These are phyloP conservation scores for Polylopha cassiicola DNA, from an alignment of 2,888 invertebrate species.

Conservation along the genomic window DNA sequence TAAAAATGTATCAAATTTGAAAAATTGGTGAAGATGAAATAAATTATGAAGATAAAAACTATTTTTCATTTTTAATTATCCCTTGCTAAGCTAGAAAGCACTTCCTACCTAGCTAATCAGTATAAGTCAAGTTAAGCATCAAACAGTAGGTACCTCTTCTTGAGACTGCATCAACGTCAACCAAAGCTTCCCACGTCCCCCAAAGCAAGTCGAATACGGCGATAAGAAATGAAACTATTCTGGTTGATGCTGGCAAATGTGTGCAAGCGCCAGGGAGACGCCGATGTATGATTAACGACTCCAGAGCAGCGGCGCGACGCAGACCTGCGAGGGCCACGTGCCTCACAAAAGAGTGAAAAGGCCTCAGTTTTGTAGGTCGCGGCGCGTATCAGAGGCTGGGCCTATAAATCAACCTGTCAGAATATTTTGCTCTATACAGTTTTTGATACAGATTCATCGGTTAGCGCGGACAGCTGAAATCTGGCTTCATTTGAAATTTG, in stretches of 20 bases:
- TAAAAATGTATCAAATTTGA: slow-evolving; percentile 73
- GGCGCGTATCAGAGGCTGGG: slow-evolving; percentile 61
- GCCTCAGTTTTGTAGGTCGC: slow-evolving; percentile 74
- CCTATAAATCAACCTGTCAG: slow-evolving; percentile 69
- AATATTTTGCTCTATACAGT: slow-evolving; percentile 58
- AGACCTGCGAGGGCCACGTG: slow-evolving; percentile 71
- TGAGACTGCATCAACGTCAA: no score
- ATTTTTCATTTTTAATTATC: no score
- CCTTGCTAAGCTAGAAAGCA: no score
- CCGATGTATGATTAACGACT: slow-evolving; percentile 70
- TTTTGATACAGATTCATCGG: slow-evolving; percentile 40
- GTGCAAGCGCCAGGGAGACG: slow-evolving; percentile 69
- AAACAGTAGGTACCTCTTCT: no score
- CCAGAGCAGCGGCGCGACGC: slow-evolving; percentile 67
- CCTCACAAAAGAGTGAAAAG: slow-evolving; percentile 71
- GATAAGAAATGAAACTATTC: slow-evolving; percentile 19
- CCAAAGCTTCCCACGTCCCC: no score
- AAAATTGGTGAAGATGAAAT: slow-evolving; percentile 75
- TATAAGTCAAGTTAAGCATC: no score
- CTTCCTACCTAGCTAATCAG: no score
- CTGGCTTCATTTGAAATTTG: slow-evolving; percentile 14
- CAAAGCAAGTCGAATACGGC: no score
- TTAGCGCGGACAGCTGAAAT: slow-evolving; percentile 16
- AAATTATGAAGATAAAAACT: slow-evolving; percentile 66
- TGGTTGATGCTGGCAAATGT: slow-evolving; percentile 26